These are phyloP conservation scores for Eciton burchellii DNA, from an alignment of 1,140 invertebrate genomes.

Conservation along the genomic window DNA sequence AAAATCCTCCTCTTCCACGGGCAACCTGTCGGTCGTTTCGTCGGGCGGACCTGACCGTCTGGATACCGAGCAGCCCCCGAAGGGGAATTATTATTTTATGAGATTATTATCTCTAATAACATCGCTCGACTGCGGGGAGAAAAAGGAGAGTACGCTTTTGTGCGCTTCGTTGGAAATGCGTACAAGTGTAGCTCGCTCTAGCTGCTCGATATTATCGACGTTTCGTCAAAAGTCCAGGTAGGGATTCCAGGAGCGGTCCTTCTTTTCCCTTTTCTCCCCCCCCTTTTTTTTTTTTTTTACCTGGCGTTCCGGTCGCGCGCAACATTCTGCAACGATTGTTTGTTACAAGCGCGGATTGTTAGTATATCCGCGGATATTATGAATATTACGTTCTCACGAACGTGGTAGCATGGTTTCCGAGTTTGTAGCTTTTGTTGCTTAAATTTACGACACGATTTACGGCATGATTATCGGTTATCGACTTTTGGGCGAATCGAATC, in stretches of 20 bases:
- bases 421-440: too few relatives aligned
- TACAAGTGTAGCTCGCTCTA: constrained; percentile 37
- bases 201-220: constrained; percentile 50
- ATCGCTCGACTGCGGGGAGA: constrained; percentile 66
- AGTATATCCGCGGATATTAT: too few relatives aligned
- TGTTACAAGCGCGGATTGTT: not conserved
- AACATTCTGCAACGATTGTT: not conserved
- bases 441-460: too few relatives aligned
- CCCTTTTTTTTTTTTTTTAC: too few relatives aligned
- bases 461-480: too few relatives aligned
- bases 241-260: constrained; percentile 35
- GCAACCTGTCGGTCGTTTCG: constrained; percentile 63
- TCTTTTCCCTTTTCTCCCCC: too few relatives aligned
- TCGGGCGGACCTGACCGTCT: constrained; percentile 65
- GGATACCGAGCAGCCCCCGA: constrained; percentile 65
- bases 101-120: constrained; percentile 85
- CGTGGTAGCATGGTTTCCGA: too few relatives aligned
- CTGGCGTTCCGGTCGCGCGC: not conserved
- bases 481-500: too few relatives aligned
- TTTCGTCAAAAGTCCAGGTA: constrained; percentile 48
- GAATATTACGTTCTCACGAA: too few relatives aligned
- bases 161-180: constrained; percentile 48
- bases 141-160: constrained; percentile 54
- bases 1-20: constrained; percentile 69
- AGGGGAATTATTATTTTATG: constrained; percentile 82